phyloP scores from a whole-genome alignment of 53 echinoderm and acorn worm species.

The Hippasteria phrygiana region DNA sequence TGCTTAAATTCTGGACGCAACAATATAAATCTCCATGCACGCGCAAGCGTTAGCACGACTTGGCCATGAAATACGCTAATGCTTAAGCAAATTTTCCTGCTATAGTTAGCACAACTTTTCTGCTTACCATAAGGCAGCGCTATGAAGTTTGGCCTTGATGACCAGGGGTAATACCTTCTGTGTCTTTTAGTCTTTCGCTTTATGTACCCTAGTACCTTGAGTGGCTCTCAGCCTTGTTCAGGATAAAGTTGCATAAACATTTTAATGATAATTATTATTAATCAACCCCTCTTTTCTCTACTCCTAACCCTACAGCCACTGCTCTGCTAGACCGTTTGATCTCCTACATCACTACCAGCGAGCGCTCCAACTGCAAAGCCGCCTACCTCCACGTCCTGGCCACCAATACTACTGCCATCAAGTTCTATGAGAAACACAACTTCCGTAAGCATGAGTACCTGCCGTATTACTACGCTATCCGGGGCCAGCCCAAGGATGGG shows the following conservation, averaged over 20 bases:
- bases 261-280: background rate
- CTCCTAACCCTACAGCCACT: constrained; percentile 69
- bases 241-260: background rate
- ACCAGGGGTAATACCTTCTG: background rate
- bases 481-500: constrained; percentile 92
- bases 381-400: constrained; percentile 94
- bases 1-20: no score
- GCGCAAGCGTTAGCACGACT: no score
- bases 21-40: no score
- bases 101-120: no score
- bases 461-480: constrained; percentile 97
- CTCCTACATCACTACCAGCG: constrained; percentile 80
- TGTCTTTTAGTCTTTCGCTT: background rate
- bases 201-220: background rate
- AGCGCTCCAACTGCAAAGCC: constrained; percentile 84
- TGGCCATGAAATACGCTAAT: no score
- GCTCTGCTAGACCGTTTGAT: constrained; percentile 88
- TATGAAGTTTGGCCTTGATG: no score
- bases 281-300: no score
- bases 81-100: no score
- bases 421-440: constrained; percentile 98
- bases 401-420: constrained; percentile 92
- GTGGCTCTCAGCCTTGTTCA: background rate
- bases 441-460: constrained; percentile 96
- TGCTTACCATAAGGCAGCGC: no score